A percentile compares a stretch with the other conserved stretches of the same genome.
Evolutionary conservation across 2,113 vertebrate species (phyloP).

Genomic region (Tachuris rubrigastra): DNA sequence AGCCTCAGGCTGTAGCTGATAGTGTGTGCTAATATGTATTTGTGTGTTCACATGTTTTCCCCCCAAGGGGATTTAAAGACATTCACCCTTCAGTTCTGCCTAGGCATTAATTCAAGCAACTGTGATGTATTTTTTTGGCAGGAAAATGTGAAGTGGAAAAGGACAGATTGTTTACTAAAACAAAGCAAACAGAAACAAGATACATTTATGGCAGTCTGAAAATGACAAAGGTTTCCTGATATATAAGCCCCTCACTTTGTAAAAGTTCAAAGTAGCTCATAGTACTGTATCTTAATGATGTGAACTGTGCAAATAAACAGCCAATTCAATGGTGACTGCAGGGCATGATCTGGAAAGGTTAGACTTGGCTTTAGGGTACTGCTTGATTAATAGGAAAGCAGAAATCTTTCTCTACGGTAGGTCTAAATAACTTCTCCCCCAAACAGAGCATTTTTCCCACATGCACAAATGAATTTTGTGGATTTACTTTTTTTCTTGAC

Average conservation of each 20-base stretch:
- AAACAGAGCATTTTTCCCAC: background rate
- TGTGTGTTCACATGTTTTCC: constrained; percentile 10
- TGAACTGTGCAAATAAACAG: constrained; percentile 22
- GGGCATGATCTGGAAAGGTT: constrained; percentile 34
- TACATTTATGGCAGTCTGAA: background rate
- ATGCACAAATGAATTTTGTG: background rate
- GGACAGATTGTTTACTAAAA: constrained; percentile 17
- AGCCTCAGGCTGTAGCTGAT: background rate
- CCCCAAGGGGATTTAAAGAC: background rate
- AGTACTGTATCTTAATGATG: background rate
- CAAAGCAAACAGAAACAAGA: constrained; percentile 13
- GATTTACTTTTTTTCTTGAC: background rate
- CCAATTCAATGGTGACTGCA: background rate
- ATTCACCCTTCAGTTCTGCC: background rate
- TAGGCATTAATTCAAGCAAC: background rate
- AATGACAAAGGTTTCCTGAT: background rate
- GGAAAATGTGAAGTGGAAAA: constrained; percentile 15
- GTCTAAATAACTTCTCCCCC: background rate
- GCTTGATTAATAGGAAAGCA: constrained; percentile 5
- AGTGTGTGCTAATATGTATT: background rate
- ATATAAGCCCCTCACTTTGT: background rate
- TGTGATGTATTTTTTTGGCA: background rate
- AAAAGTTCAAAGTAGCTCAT: background rate
- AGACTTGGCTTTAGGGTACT: constrained; percentile 37
- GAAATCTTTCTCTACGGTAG: background rate